Evolutionary conservation across 2,797 vertebrate species (phyloP).

Genomic region (Hypotaenidia okinawae): DNA sequence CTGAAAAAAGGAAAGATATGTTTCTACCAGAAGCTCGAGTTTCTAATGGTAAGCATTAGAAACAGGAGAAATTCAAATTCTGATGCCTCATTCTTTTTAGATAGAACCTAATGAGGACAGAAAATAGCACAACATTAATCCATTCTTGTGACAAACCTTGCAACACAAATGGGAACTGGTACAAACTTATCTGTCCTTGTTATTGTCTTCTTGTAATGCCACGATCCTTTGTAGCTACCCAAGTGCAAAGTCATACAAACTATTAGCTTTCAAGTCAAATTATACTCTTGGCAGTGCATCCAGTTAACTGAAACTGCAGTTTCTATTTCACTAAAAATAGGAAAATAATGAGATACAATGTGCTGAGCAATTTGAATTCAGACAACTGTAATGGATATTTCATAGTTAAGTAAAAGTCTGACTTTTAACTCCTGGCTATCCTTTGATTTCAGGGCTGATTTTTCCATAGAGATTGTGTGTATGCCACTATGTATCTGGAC

Average conservation of each 20-base stretch:
- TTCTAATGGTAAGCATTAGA: background rate
- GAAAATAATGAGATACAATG: conserved; percentile 9
- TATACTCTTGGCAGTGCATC: background rate
- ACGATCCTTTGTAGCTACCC: background rate
- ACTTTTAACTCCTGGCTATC: background rate
- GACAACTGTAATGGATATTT: background rate
- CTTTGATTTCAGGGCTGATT: conserved; percentile 14
- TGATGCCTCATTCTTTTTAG: conserved; percentile 29
- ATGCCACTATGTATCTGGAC: background rate
- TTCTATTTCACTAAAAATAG: conserved; percentile 39
- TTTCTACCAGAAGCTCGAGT: background rate
- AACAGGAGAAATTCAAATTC: conserved; percentile 29
- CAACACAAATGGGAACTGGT: conserved; percentile 7
- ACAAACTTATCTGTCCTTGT: background rate
- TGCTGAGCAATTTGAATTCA: background rate
- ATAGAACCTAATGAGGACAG: conserved; percentile 51
- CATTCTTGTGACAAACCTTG: conserved; percentile 19
- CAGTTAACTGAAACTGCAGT: conserved; percentile 8
- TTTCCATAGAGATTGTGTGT: background rate
- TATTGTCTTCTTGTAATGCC: background rate
- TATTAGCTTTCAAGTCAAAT: conserved; percentile 37
- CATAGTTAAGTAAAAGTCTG: background rate
- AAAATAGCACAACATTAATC: conserved; percentile 58
- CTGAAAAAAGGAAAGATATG: background rate
- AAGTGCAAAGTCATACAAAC: conserved; percentile 25